Evolutionary conservation across 2,113 vertebrate genomes (phyloP), one percentile per base, ranked within the genome.

Genomic region (Xerus inauris): DNA sequence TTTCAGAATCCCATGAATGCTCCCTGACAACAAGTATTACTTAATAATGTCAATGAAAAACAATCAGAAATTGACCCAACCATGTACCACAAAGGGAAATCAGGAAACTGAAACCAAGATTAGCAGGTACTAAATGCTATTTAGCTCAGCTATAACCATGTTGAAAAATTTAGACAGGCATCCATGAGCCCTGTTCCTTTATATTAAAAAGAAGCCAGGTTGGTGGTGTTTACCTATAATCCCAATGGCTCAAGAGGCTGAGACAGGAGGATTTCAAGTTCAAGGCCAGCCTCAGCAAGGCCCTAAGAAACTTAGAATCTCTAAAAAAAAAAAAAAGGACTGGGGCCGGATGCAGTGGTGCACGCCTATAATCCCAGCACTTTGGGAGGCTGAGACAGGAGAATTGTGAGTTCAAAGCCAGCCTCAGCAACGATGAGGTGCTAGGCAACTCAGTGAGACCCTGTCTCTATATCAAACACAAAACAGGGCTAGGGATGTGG

Each of bases 81-180:
- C 47, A 89, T 45, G 7, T 26, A 90, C n/a, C 86, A 96, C 54
- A 69, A 85, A 82, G 57, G 35, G 47, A 91, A 95, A 73, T 54
- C 59, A 93, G 40, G 83, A 40, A 82, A 51, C 12, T 94, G 22
- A 96, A 90, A 91, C 12, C 24, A 91, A 89, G 75, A 8, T 84
- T 69, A 89, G 32, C 49, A 93, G 47, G 77, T 89, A 82, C 40
- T 38, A 6, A 96, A 87, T 59, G 54, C 38, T 89, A 95, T 91
- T 91, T 72, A 88, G 59, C 26, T 88, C 65, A 83, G 38, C 30
- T 81, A 80, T 59, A 97, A 96, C 94, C n/a, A 93, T 92, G 5
- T 20, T 83, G 75, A 89, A 96, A 87, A 91, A 45, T 87, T 82
- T 80, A 95, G 30, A 90, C 45, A 91, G 40, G 20, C 59, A 89